Evolutionary conservation across 2,888 invertebrate genomes (phyloP), one percentile per base, ranked within the genome.

Genomic region (Alloscopus bannaensis): DNA sequence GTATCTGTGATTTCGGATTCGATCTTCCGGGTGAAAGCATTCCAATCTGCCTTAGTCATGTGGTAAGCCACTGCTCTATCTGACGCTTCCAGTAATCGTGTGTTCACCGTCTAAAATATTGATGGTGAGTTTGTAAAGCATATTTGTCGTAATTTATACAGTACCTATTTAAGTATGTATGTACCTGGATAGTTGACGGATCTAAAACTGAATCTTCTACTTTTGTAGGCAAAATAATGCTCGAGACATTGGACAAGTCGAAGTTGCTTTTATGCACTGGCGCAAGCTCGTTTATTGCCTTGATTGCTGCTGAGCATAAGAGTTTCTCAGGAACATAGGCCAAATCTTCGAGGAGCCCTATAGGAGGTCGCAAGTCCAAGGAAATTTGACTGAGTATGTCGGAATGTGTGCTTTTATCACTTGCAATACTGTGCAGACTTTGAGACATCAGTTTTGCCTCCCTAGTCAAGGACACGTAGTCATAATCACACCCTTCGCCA

Each of bases 201-300:
- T 81, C 75, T 47, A 85, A 40, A 16, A 75, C 59, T 16, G 47
- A 36, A 0, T 80, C 75, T 8, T 79, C 80, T 28, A 72, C 24
- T 45, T 60, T 69, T 78, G 11, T 80, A 55, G 85, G 85, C 0
- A 85, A 68, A n/a, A 85, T 59, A 66, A 85, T 85, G 65, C 85
- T 85, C n/a, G 78, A 68, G 60, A 84, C 83, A 26, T 80, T 77
- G 13, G 64, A 52, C 50, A 85, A 65, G 36, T 85, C 84, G 66
- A 79, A 85, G n/a, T 66, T 76, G 42, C 83, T 84, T 28, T 71
- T 71, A 1, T 52, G 22, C 22, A 40, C 52, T 3, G 72, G 66
- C 22, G n/a, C 47, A 29, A 66, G 18, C 42, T 70, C 50, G 16
- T 55, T 22, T 2, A 73, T 42, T 3, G 24, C 73, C 62, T 75